phyloP scores from a whole-genome alignment of 2,113 vertebrate species.

The Polyodon spathula region DNA sequence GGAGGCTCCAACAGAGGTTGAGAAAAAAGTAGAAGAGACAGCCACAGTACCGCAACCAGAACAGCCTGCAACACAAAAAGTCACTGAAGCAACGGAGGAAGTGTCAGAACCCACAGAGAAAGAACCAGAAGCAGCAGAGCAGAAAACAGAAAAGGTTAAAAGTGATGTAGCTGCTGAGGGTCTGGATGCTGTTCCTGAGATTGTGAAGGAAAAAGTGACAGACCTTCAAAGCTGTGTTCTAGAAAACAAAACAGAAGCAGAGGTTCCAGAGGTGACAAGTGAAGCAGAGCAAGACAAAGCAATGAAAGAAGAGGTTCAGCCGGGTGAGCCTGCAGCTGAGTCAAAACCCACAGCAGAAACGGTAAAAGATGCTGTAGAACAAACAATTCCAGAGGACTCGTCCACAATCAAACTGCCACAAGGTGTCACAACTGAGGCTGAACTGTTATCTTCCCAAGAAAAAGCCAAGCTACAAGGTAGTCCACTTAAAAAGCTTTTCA shows the following conservation, averaged over 20 bases:
- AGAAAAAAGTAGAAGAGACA: constrained; percentile 7
- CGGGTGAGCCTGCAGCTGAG: constrained; percentile 26
- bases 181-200: constrained; percentile 26
- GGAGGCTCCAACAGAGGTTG: constrained; percentile 25
- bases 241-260: constrained; percentile 1
- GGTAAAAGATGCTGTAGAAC: constrained; percentile 14
- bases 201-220: background rate
- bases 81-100: constrained; percentile 19
- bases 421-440: constrained; percentile 56
- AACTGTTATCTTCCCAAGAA: constrained; percentile 74
- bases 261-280: constrained; percentile 1
- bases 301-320: constrained; percentile 5
- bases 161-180: background rate
- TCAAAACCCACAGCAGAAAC: constrained; percentile 36
- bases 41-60: constrained; percentile 2
- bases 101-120: constrained; percentile 2
- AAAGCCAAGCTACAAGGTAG: constrained; percentile 79
- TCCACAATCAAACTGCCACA: constrained; percentile 24
- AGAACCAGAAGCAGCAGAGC: constrained; percentile 13
- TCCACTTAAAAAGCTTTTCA: constrained; percentile 89
- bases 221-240: background rate
- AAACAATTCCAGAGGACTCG: constrained; percentile 38
- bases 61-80: constrained; percentile 20
- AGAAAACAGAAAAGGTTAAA: constrained; percentile 10
- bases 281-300: background rate